phyloP scores from a whole-genome alignment of 2,888 invertebrate species.

The Leucoma salicis region DNA sequence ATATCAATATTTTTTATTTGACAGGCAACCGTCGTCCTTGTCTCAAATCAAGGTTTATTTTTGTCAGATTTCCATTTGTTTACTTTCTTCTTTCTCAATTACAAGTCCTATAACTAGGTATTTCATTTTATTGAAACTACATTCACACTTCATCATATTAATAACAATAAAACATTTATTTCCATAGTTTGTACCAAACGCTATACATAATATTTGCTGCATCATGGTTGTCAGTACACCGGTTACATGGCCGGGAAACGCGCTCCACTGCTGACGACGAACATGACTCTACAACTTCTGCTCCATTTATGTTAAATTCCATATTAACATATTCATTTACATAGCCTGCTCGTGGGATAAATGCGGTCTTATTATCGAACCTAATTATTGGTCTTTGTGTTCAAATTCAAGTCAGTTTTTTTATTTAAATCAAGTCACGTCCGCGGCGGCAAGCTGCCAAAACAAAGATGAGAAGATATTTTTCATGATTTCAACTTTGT shows the following conservation, averaged over 20 bases:
- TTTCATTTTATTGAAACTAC: too few species aligned
- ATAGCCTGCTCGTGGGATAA: conserved; percentile 66
- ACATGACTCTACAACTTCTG: conserved; percentile 72
- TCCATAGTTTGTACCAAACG: conserved; percentile 13
- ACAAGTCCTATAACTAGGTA: too few species aligned
- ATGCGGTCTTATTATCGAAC: conserved; percentile 66
- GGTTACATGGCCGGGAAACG: conserved; percentile 53
- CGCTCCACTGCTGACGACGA: conserved; percentile 53
- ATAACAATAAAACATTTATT: background rate
- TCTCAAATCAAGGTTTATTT: too few species aligned
- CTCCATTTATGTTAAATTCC: conserved; percentile 72
- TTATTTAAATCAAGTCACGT: conserved; percentile 68
- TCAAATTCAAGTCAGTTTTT: conserved; percentile 60
- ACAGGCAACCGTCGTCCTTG: too few species aligned
- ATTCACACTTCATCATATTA: too few species aligned
- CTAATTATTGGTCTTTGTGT: conserved; percentile 79
- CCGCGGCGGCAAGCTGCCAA: conserved; percentile 45
- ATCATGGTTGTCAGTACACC: conserved; percentile 59
- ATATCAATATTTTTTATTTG: background rate
- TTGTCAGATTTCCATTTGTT: too few species aligned
- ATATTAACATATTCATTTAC: conserved; percentile 78
- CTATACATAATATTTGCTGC: conserved; percentile 53
- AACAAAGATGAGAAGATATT: conserved; percentile 31
- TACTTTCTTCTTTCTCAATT: too few species aligned
- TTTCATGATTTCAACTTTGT: background rate